Evolutionary conservation across 1,140 invertebrate genomes (phyloP), one percentile per base, ranked within the genome.

Genomic region (Hormaphis cornu): DNA sequence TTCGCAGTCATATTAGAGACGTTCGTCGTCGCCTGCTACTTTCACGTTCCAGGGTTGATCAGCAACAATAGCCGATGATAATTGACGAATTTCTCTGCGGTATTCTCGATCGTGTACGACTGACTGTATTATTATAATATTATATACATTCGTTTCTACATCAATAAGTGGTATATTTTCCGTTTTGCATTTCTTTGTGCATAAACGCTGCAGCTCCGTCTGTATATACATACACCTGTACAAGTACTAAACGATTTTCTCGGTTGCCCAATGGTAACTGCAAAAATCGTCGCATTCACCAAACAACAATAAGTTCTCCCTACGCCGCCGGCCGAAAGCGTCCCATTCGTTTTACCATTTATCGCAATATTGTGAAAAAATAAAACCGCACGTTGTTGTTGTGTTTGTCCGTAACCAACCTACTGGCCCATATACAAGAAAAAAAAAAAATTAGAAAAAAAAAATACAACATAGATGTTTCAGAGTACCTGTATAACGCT

Each of bases 1-100:
- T 53, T 35, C 18, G 12, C 12, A 22, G 33, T 56, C n/a, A n/a
- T n/a, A n/a, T n/a, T n/a, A n/a, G n/a, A 22, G 53, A 20, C 20
- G 54, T 22, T 24, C 20, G 54, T 24, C 35, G 54, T 14, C 35
- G 40, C 37, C 40, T 16, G 10, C 28, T n/a, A 66, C 61, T 66
- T 66, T 66, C 61, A 66, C 61, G 61, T 66, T 66, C 61, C 61
- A 48, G 44, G 61, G 44, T 66, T 46, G 61, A 66, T 50, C 61
- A 50, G 50, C 28, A 66, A 66, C 61, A 66, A 66, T 66, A 66
- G 61, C 44, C 44, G 28, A 66, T 66, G 61, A 66, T 66, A 66
- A 66, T 63, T 63, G 59, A 28, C 12, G 42, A 63, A 63, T 66
- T 66, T 66, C 61, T n/a, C n/a, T n/a, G n/a, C n/a, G n/a, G n/a